Evolutionary conservation across 2,797 vertebrate species (phyloP), one percentile per base, ranked within the genome.

Genomic region (Brotula barbata): DNA sequence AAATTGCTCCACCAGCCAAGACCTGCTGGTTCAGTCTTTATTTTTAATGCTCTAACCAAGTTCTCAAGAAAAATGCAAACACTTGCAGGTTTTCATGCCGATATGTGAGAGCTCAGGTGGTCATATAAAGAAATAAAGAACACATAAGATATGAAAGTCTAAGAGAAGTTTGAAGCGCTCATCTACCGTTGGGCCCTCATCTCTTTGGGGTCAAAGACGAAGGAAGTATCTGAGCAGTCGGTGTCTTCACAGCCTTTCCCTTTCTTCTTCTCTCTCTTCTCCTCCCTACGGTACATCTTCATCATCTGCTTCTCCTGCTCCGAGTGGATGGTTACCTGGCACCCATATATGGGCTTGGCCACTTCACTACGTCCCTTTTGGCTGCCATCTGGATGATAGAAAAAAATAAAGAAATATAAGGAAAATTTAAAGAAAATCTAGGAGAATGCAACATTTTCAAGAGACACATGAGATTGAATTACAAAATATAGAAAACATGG

Each of bases 271-370:
- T 93, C 93, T 46, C 88, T 91, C 86, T 96, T 99, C 88, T 95
- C 96, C 85, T 96, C 96, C 48, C 95, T 90, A 25, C 95, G 95
- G 87, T 90, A 93, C 1, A 93, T 89, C 86, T 96, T 98, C 89
- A 96, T 88, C 91, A 98, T 88, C 81, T 94, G 92, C 52, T 90
- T 96, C 88, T 99, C 96, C 86, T 96, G 94, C 87, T 98, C 95
- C 45, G 96, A 99, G 7, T 95, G 96, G 88, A 99, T 94, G 82
- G 92, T 97, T 75, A 98, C 95, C 93, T 99, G 96, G 86, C 95
- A 98, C 34, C 94, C 93, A 25, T 91, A 97, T 75, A 84, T 89
- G 13, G 96, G 96, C 73, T 88, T 66, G 62, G 86, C 88, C 64
- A 85, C 92, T 74, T 98, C 96, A 11, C 89, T 88, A 41, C 85